These are phyloP conservation scores for Amiota communis DNA, from an alignment of 2,888 invertebrate genomes.

Conservation along the genomic window DNA sequence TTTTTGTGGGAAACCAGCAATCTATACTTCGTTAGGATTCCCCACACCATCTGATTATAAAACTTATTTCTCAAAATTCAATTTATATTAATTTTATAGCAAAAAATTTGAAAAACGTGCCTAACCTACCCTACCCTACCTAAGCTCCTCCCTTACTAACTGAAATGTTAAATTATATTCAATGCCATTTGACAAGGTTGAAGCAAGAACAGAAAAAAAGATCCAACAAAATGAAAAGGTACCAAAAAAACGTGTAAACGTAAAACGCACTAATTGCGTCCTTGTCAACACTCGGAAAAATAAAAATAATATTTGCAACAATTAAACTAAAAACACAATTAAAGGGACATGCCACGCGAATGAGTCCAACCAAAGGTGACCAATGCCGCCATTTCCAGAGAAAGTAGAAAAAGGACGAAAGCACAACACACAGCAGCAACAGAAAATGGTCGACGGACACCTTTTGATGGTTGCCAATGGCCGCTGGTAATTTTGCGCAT, in stretches of 20 bases:
- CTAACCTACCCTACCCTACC: too few species aligned
- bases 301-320: constrained; percentile 55
- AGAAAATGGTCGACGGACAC: constrained; percentile 27
- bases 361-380: constrained; percentile 15
- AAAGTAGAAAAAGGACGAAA: constrained; percentile 3
- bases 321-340: constrained; percentile 40
- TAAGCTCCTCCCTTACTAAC: too few species aligned
- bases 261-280: constrained; percentile 54
- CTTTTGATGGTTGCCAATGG: constrained; percentile 21
- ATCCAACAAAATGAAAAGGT: constrained; percentile 35
- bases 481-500: constrained; percentile 35
- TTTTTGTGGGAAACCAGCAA: too few species aligned
- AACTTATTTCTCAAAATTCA: too few species aligned
- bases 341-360: constrained; percentile 32
- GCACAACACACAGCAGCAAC: constrained; percentile 32
- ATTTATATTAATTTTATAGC: too few species aligned
- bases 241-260: constrained; percentile 31
- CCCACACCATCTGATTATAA: too few species aligned
- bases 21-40: too few species aligned
- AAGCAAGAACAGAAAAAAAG: not conserved
- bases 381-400: constrained; percentile 1
- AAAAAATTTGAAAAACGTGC: too few species aligned
- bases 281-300: constrained; percentile 52
- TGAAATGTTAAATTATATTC: too few species aligned
- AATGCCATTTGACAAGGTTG: too few species aligned